These are phyloP conservation scores for Dicycla oo DNA, from an alignment of 2,888 invertebrate species.

Conservation along the genomic window DNA sequence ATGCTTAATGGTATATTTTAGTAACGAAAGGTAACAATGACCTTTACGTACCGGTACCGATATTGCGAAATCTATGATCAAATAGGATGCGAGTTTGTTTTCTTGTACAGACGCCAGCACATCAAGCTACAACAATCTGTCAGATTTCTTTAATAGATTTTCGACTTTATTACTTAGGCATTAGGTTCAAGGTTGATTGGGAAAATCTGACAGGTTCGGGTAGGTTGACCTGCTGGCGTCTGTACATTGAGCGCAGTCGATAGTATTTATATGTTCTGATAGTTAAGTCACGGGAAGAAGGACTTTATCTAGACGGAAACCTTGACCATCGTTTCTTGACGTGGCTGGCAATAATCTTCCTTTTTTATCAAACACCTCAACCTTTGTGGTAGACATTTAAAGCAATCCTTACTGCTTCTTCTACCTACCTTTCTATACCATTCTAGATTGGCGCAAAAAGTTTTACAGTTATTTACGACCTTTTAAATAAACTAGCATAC, in stretches of 20 bases:
- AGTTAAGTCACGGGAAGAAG: not conserved
- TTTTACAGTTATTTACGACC: no score
- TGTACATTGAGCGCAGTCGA: no score
- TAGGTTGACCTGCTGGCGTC: no score
- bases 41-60: not conserved
- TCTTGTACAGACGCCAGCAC: not conserved
- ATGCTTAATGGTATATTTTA: slow-evolving; percentile 15
- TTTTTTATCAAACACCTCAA: not conserved
- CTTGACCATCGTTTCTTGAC: not conserved
- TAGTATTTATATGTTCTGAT: not conserved
- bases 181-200: no score
- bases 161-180: no score
- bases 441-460: no score
- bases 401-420: no score
- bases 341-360: not conserved
- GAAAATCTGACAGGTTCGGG: no score
- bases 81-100: not conserved
- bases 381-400: not conserved
- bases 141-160: no score
- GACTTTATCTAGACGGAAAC: not conserved
- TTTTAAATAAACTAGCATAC: not conserved
- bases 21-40: slow-evolving; percentile 11
- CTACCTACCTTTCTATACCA: no score
- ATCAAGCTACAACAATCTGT: no score
- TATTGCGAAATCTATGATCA: not conserved